These are phyloP conservation scores for Rhynchonema sp. DNA, from an alignment of 2,888 invertebrate genomes.

Conservation along the genomic window DNA sequence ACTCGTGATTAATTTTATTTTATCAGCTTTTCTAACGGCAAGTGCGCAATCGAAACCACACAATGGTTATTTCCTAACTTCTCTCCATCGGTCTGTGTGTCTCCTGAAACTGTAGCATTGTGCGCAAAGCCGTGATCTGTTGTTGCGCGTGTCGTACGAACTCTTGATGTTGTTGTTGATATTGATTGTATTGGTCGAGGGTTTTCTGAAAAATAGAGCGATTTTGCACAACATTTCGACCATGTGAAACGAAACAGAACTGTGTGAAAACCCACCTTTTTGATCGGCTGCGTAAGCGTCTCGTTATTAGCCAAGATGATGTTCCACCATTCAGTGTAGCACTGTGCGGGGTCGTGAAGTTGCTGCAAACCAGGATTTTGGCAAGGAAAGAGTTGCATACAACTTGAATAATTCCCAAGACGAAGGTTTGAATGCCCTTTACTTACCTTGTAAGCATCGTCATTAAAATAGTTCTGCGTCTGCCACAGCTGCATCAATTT, in stretches of 20 bases:
- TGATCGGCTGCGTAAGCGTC: neutral
- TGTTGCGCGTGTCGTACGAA: slow-evolving; percentile 66
- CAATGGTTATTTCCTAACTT: neutral
- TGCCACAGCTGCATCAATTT: slow-evolving; percentile 84
- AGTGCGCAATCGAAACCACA: neutral
- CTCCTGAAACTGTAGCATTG: neutral
- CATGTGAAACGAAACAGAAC: neutral
- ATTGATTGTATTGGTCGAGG: slow-evolving; percentile 59
- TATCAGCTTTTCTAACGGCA: too few species aligned
- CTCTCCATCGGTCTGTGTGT: neutral
- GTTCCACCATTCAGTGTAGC: neutral
- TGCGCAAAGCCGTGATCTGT: slow-evolving; percentile 13
- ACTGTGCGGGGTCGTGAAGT: slow-evolving; percentile 54
- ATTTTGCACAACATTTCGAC: neutral
- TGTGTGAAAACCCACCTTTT: neutral
- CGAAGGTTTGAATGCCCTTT: too few species aligned
- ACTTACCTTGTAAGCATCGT: slow-evolving; percentile 18
- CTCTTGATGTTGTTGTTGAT: slow-evolving; percentile 81
- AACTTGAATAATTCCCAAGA: too few species aligned
- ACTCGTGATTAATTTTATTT: too few species aligned
- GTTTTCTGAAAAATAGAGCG: neutral
- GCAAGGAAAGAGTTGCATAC: too few species aligned
- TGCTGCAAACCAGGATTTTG: too few species aligned
- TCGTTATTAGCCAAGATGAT: neutral
- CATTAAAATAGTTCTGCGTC: slow-evolving; percentile 47